A percentile compares a stretch with the other conserved stretches of the same genome.
Evolutionary conservation across 2,113 vertebrate genomes (phyloP).

Genomic region (Lophius piscatorius): DNA sequence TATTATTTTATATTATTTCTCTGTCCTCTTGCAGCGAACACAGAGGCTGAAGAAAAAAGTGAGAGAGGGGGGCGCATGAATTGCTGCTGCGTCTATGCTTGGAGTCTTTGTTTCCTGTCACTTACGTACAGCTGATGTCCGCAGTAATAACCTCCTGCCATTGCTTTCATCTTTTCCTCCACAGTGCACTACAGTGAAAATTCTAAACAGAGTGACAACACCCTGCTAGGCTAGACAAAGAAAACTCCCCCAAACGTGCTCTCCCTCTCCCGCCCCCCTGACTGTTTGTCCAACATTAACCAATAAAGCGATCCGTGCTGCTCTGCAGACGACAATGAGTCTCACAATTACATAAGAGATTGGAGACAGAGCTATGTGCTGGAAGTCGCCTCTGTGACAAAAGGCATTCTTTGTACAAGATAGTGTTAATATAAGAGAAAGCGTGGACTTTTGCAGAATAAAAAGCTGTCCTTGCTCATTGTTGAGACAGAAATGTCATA

Average conservation of each 20-base stretch:
- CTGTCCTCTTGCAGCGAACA: constrained; percentile 1
- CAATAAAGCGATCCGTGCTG: constrained; percentile 19
- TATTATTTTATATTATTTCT: too few relatives aligned
- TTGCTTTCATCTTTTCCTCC: constrained; percentile 13
- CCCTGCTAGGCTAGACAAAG: constrained; percentile 19
- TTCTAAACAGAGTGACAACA: constrained; percentile 31
- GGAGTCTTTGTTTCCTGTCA: constrained; percentile 35
- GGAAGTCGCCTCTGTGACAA: constrained; percentile 11
- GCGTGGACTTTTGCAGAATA: constrained; percentile 38
- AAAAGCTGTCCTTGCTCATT: constrained; percentile 38
- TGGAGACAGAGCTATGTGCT: constrained; percentile 40
- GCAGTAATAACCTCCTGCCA: constrained; percentile 14
- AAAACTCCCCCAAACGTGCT: constrained; percentile 12
- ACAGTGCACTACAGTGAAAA: constrained; percentile 36
- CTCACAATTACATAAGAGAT: constrained; percentile 34
- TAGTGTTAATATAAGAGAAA: constrained; percentile 37
- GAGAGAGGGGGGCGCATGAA: constrained; percentile 17
- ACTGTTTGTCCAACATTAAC: constrained; percentile 58
- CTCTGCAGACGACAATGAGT: constrained; percentile 4
- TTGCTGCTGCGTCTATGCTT: constrained; percentile 29
- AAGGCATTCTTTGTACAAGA: constrained; percentile 43
- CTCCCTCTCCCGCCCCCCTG: constrained; percentile 7
- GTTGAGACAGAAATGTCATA: constrained; percentile 45
- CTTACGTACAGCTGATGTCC: constrained; percentile 11
- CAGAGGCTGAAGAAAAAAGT: constrained; percentile 3